Percentiles rank a stretch among this genome's conserved stretches.
Evolutionary conservation across 2,113 vertebrate genomes (phyloP).

Genomic region (Halcyon senegalensis): DNA sequence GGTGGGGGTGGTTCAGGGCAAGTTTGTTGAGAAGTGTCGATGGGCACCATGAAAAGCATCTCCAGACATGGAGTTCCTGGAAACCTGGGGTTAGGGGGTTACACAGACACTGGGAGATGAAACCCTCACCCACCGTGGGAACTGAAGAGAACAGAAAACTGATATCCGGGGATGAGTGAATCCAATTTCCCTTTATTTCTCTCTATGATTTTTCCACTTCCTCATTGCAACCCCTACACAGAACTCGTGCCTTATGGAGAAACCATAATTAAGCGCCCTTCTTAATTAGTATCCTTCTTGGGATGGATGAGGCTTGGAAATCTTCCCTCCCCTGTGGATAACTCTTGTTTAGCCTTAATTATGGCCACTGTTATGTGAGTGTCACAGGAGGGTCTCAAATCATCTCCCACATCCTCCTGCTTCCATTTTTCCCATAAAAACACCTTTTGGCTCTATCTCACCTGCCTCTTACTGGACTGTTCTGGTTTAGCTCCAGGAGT

Average conservation of each 20-base stretch:
- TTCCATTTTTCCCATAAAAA: background rate
- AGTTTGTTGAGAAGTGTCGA: background rate
- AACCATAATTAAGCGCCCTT: background rate
- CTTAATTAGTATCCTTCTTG: background rate
- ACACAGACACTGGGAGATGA: background rate
- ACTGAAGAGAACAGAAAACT: background rate
- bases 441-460: accelerated
- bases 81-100: accelerated
- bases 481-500: background rate
- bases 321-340: background rate
- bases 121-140: accelerated
- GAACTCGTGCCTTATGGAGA: background rate
- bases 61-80: accelerated
- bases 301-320: background rate
- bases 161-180: background rate
- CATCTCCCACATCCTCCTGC: background rate
- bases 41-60: background rate
- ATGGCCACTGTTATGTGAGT: too few relatives aligned
- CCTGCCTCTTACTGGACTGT: background rate
- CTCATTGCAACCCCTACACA: accelerated
- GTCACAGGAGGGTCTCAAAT: background rate
- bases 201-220: background rate
- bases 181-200: background rate
- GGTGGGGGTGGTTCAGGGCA: too few relatives aligned
- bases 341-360: background rate